A percentile compares a stretch with the other conserved stretches of the same genome.
Evolutionary conservation across 1,140 invertebrate species (phyloP).

Genomic region (Saccostrea echinata): DNA sequence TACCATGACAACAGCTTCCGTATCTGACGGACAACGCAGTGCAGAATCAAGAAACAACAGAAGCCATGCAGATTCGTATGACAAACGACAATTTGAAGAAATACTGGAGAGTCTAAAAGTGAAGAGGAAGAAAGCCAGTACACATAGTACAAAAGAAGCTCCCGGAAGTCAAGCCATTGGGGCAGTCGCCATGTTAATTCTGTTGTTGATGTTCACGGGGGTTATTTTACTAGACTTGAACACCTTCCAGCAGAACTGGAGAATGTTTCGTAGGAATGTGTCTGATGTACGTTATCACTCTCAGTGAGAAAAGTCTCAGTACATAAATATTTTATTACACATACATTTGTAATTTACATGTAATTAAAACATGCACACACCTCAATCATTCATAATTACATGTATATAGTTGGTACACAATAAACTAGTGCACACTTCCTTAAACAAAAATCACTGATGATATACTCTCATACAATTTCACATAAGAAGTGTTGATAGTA

Average conservation of each 20-base stretch:
- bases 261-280: constrained; percentile 44
- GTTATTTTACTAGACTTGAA: constrained; percentile 47
- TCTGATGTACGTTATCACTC: not conserved
- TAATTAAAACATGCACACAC: no score
- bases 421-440: no score
- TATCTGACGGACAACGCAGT: not conserved
- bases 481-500: no score
- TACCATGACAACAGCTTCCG: not conserved
- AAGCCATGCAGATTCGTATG: not conserved
- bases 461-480: no score
- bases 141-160: constrained; percentile 42
- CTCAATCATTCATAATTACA: no score
- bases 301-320: no score
- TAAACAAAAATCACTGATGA: no score
- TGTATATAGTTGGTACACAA: no score
- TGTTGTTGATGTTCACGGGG: constrained; percentile 38
- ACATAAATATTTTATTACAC: no score
- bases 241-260: constrained; percentile 45
- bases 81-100: constrained; percentile 28
- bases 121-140: constrained; percentile 12
- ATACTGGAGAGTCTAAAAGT: constrained; percentile 35
- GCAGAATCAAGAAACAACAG: not conserved
- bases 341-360: no score
- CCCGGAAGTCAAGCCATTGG: constrained; percentile 47
- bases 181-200: constrained; percentile 46